Conservation (phyloP, 1,140 invertebrate genomes). For the Stratiolaelaps scimitus region DNA sequence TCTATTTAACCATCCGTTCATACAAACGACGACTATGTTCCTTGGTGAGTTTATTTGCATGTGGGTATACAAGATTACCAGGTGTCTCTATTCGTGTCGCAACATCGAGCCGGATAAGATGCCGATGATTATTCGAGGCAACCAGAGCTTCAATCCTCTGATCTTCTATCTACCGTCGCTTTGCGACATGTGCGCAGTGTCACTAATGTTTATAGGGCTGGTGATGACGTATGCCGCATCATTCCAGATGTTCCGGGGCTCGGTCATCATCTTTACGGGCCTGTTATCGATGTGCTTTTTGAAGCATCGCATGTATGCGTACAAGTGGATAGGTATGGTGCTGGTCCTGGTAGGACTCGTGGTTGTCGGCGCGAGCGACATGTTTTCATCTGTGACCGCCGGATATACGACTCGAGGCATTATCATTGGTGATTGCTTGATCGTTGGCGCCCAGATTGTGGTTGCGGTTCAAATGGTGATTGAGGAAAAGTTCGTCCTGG, state of each 20-base stretch:
- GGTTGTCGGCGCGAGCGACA: slow-evolving; percentile 54
- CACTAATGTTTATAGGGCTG: slow-evolving; percentile 76
- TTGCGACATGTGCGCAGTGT: slow-evolving; percentile 68
- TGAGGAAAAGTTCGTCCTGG: slow-evolving; percentile 76
- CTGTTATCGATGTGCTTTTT: slow-evolving; percentile 77
- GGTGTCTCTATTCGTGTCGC: no score
- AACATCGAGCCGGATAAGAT: no score
- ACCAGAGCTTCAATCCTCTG: slow-evolving; percentile 52
- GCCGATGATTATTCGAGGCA: slow-evolving; percentile 30
- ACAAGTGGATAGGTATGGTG: slow-evolving; percentile 71
- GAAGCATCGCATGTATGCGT: slow-evolving; percentile 51
- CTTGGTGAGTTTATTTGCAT: no score
- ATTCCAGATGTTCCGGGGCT: slow-evolving; percentile 89
- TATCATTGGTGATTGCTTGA: slow-evolving; percentile 40
- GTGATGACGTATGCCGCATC: slow-evolving; percentile 83
- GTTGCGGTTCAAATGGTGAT: slow-evolving; percentile 79
- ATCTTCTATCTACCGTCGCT: slow-evolving; percentile 70
- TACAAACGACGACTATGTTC: no score
- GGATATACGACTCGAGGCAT: no score
- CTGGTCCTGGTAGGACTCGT: slow-evolving; percentile 64
- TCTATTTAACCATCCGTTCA: no score
- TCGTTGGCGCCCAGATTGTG: slow-evolving; percentile 70
- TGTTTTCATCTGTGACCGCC: no score
- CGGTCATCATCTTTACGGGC: slow-evolving; percentile 85
- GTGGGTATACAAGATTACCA: no score